These are phyloP conservation scores for Chionoecetes opilio DNA, from an alignment of 1,140 invertebrate species.

Conservation along the genomic window DNA sequence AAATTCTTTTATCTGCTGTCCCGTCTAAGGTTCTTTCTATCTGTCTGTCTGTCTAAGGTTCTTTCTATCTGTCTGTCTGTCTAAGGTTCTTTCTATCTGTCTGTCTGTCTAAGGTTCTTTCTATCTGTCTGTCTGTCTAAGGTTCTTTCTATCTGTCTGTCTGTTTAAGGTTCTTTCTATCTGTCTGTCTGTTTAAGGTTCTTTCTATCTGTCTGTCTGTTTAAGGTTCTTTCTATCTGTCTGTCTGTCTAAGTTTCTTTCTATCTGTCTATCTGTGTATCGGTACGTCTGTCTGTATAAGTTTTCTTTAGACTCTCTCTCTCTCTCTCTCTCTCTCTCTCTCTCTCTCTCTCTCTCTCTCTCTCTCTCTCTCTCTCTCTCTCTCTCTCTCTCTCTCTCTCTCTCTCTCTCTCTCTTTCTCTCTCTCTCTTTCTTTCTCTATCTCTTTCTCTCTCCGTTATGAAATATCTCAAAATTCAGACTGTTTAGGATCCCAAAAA, in stretches of 20 bases:
- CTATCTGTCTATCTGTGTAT: background rate
- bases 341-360: background rate
- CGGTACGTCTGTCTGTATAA: background rate
- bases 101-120: too few relatives aligned
- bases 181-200: too few relatives aligned
- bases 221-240: background rate
- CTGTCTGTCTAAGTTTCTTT: background rate
- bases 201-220: background rate
- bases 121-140: too few relatives aligned
- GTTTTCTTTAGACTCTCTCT: background rate
- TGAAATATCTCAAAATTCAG: slow-evolving; percentile 15
- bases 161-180: too few relatives aligned
- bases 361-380: background rate
- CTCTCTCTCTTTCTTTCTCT: background rate
- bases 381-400: background rate
- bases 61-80: too few relatives aligned
- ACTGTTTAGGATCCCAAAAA: background rate
- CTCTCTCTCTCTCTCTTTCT: background rate
- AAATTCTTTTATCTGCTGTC: too few relatives aligned
- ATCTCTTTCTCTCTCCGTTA: background rate
- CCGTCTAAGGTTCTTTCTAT: too few relatives aligned
- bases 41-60: too few relatives aligned
- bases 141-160: too few relatives aligned
- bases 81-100: too few relatives aligned
- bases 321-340: background rate